These are phyloP conservation scores for Galerucella nymphaeae DNA, from an alignment of 2,888 invertebrate genomes.

Conservation along the genomic window DNA sequence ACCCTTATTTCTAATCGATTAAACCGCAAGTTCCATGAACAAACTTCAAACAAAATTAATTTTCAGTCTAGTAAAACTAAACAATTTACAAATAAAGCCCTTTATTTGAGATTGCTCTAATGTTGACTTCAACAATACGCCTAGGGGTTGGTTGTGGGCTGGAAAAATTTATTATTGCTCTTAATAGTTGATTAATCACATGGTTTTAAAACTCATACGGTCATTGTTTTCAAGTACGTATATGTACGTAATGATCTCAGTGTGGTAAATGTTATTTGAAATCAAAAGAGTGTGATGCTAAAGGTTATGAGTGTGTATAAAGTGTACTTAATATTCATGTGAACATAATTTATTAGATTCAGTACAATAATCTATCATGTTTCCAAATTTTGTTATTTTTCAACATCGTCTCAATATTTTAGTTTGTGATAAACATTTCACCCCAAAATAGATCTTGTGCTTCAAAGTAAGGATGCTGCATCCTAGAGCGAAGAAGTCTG, in stretches of 20 bases:
- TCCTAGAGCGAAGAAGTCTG: too few species aligned
- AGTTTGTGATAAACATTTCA: too few species aligned
- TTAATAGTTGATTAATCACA: constrained; percentile 45
- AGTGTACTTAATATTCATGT: constrained; percentile 5
- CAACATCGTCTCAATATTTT: too few species aligned
- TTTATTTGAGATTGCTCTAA: constrained; percentile 47
- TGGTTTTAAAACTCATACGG: constrained; percentile 11
- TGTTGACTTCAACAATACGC: constrained; percentile 60
- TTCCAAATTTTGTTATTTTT: too few species aligned
- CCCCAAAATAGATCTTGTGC: too few species aligned
- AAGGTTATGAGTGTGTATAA: constrained; percentile 12
- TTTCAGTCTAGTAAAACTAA: constrained; percentile 51
- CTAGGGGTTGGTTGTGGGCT: constrained; percentile 56
- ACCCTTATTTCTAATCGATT: constrained; percentile 50
- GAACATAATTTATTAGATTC: not conserved
- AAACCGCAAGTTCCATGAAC: constrained; percentile 44
- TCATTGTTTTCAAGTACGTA: constrained; percentile 30
- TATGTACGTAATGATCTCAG: constrained; percentile 23
- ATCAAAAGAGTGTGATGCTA: constrained; percentile 29
- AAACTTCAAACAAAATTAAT: constrained; percentile 36
- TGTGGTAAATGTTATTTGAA: constrained; percentile 26
- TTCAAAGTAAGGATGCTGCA: too few species aligned
- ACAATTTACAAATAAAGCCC: constrained; percentile 46
- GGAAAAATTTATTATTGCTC: constrained; percentile 44
- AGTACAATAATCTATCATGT: not conserved